Percentiles rank a stretch among this genome's conserved stretches.
phyloP scores from a whole-genome alignment of 92 coral and sea anemone species.

The Phymanthus crucifer region DNA sequence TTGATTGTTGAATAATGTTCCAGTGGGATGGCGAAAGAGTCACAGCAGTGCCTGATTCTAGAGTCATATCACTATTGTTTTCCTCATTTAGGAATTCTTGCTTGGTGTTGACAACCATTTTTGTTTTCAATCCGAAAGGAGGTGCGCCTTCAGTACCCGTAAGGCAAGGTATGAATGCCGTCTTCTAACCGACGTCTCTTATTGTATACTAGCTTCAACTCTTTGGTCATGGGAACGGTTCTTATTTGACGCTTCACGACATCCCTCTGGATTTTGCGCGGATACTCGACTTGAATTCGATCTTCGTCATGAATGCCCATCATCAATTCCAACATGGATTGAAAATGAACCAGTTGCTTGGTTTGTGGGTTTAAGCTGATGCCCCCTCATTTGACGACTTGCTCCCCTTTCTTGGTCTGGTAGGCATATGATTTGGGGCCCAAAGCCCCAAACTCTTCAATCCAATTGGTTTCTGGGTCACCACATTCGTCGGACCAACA shows the following conservation, averaged over 20 bases:
- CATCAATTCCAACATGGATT: conserved; percentile 7
- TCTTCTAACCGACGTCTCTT: neutral
- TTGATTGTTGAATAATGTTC: neutral
- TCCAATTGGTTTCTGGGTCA: neutral
- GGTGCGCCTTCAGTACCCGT: neutral
- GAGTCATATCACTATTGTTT: neutral
- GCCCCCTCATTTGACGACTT: neutral
- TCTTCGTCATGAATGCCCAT: neutral
- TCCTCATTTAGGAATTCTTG: neutral
- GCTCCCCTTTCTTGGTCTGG: neutral
- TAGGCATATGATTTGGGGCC: conserved; percentile 10
- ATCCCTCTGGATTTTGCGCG: neutral
- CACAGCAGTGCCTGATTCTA: neutral
- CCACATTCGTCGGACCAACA: neutral
- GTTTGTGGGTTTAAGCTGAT: neutral
- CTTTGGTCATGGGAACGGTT: neutral
- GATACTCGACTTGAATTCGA: neutral
- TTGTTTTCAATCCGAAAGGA: too few relatives aligned
- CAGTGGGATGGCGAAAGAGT: neutral
- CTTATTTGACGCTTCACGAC: neutral
- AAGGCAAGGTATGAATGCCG: neutral
- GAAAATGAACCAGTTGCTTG: neutral
- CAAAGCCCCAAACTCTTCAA: neutral
- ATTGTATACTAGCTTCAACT: neutral
- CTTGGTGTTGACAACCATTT: neutral